Base-by-base conservation (phyloP, 35 echinoderm and acorn worm genomes). In the Apostichopus parvimensis region DNA sequence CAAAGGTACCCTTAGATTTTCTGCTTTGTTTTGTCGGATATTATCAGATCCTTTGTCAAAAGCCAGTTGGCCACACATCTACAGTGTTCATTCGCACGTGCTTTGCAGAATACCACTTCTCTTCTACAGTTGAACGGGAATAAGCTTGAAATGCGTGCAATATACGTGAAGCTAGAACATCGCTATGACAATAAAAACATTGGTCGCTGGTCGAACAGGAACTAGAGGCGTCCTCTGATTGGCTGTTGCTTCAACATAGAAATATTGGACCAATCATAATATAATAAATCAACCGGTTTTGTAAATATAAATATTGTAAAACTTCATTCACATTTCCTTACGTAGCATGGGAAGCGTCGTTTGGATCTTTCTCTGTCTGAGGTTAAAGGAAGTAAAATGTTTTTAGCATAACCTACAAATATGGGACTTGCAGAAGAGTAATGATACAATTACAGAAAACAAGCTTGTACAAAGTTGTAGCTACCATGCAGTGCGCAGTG, bases 21-120 rank as follows among this genome's bases (percentile, higher is more conserved):
- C 14, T 75, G 71, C 71, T 75, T 75, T 75, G 71, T 75, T 75
- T 75, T 75, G 17, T 75, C 71, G n/a, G 6, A 20, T 75, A 75
- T 75, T 75, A 18, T 22, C 71, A 7, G 71, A 75, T 75, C 71
- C 71, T 75, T 75, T 75, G 71, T 75, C 20, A 22, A 20, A 21
- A 14, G 17, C 58, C 14, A 22, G 71, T 75, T 20, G n/a, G 6
- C 20, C n/a, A 75, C 12, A 75, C 15, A 18, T 45, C 71, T 6
- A 6, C 71, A 75, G 5, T 75, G 58, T 61, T 61, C 7, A 8
- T 75, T 75, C 14, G 21, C 71, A 75, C 71, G 71, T 75, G 71
- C 71, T 75, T 61, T 61, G 8, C 58, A 61, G 58, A 45, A 45
- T 45, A 45, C 34, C 34, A 45, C 34, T 45, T 45, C 34, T 45